A percentile compares a stretch with the other conserved stretches of the same genome.
Evolutionary conservation across 2,888 invertebrate species (phyloP).

Genomic region (Parelbella ahira): DNA sequence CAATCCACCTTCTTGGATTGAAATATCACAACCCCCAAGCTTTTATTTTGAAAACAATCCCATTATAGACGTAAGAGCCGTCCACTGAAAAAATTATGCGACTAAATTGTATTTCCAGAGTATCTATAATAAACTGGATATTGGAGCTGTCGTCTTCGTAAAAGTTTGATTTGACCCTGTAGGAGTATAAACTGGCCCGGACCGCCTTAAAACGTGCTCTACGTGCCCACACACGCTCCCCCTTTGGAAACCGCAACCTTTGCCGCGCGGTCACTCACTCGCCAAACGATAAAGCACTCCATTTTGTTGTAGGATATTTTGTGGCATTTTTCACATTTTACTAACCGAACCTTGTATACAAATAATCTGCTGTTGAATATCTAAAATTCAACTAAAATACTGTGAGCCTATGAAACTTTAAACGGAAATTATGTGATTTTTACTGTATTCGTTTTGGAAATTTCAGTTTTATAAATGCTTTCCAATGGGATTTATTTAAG

Average conservation of each 20-base stretch:
- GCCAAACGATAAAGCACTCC: slow-evolving; percentile 22
- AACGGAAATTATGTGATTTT: slow-evolving; percentile 13
- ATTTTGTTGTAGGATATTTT: slow-evolving; percentile 23
- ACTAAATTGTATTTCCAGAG: slow-evolving; percentile 16
- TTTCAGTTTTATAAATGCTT: too few relatives aligned
- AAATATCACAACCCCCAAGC: slow-evolving; percentile 53
- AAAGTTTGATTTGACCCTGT: slow-evolving; percentile 14
- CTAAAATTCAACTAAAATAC: slow-evolving; percentile 6
- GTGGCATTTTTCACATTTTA: slow-evolving; percentile 22
- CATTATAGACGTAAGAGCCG: slow-evolving; percentile 39
- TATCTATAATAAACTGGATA: neutral
- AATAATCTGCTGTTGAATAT: slow-evolving; percentile 18
- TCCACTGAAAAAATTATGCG: slow-evolving; percentile 27
- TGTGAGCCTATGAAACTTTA: slow-evolving; percentile 10
- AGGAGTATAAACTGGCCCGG: slow-evolving; percentile 9
- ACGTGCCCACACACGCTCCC: slow-evolving; percentile 14
- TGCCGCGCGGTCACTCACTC: slow-evolving; percentile 23
- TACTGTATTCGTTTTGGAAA: too few relatives aligned
- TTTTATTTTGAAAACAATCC: slow-evolving; percentile 47
- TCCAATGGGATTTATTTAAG: too few relatives aligned
- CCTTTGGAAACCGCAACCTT: slow-evolving; percentile 21
- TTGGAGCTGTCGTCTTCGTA: slow-evolving; percentile 5
- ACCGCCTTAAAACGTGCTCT: slow-evolving; percentile 11
- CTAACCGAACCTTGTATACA: slow-evolving; percentile 13
- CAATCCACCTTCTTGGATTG: slow-evolving; percentile 74